A percentile compares a stretch with the other conserved stretches of the same genome.
Conservation (phyloP, 2,113 vertebrate species). For the Clarias magur region DNA sequence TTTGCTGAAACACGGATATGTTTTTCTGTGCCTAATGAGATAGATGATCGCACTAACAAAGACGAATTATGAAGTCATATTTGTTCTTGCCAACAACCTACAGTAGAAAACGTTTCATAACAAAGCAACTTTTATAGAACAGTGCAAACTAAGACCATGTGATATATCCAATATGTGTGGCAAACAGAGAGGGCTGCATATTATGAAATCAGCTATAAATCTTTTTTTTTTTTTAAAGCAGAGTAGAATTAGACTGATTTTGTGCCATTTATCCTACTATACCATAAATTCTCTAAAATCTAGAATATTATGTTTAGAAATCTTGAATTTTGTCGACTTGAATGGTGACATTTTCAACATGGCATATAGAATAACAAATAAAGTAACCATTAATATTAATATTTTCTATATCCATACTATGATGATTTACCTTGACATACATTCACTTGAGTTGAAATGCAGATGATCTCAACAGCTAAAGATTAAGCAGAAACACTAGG, state of each 20-base stretch:
- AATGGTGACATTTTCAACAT: too few relatives aligned
- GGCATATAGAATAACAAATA: too few relatives aligned
- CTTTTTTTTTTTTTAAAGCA: background rate
- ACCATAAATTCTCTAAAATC: too few relatives aligned
- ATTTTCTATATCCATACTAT: too few relatives aligned
- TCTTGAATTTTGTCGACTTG: too few relatives aligned
- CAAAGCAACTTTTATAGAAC: slow-evolving; percentile 10
- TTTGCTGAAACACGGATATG: background rate
- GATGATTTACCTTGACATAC: background rate
- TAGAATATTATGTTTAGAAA: too few relatives aligned
- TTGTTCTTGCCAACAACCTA: background rate
- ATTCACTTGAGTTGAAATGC: background rate
- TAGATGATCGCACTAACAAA: background rate
- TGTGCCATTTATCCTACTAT: background rate
- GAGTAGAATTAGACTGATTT: background rate
- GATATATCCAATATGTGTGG: slow-evolving; percentile 4
- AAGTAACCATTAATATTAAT: too few relatives aligned
- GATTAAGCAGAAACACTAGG: background rate
- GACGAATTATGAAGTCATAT: background rate
- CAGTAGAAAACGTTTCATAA: background rate
- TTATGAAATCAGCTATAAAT: background rate
- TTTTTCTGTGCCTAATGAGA: background rate
- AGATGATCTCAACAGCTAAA: background rate
- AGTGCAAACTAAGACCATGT: background rate
- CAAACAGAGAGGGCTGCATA: background rate